Percentiles rank a stretch among this genome's conserved stretches.
Evolutionary conservation across 1,140 invertebrate genomes (phyloP).

Genomic region (Heliconius hermathena): DNA sequence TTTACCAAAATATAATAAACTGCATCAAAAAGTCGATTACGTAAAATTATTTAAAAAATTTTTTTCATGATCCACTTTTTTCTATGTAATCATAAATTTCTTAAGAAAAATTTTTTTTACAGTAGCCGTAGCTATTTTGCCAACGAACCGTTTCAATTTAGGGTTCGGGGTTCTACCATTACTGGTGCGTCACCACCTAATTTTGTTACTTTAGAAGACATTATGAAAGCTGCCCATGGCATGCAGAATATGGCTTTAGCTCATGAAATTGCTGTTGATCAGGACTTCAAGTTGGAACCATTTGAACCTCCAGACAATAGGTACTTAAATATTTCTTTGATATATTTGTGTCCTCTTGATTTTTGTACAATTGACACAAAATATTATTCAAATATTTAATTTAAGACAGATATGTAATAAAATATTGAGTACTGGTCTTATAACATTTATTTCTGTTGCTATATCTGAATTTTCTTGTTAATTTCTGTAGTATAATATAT

Average conservation of each 20-base stretch:
- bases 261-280: conserved; percentile 97
- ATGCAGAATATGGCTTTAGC: conserved; percentile 96
- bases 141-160: conserved; percentile 71
- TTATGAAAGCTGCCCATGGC: conserved; percentile 93
- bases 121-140: conserved; percentile 59
- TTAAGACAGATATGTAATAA: neutral
- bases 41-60: too few species aligned
- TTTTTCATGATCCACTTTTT: too few species aligned
- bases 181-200: conserved; percentile 91
- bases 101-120: conserved; percentile 17
- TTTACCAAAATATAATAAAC: too few species aligned
- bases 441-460: neutral
- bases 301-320: conserved; percentile 89
- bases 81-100: neutral
- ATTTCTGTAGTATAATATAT: neutral
- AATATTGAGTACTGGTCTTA: neutral
- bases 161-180: conserved; percentile 76
- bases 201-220: conserved; percentile 94
- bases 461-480: neutral
- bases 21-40: too few species aligned
- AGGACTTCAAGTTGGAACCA: conserved; percentile 94
- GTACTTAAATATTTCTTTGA: conserved; percentile 63
- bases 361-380: neutral
- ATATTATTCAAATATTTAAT: neutral
- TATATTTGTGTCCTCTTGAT: neutral